Evolutionary conservation across 1,140 invertebrate genomes (phyloP).

Genomic region (Phocides pigmalion): DNA sequence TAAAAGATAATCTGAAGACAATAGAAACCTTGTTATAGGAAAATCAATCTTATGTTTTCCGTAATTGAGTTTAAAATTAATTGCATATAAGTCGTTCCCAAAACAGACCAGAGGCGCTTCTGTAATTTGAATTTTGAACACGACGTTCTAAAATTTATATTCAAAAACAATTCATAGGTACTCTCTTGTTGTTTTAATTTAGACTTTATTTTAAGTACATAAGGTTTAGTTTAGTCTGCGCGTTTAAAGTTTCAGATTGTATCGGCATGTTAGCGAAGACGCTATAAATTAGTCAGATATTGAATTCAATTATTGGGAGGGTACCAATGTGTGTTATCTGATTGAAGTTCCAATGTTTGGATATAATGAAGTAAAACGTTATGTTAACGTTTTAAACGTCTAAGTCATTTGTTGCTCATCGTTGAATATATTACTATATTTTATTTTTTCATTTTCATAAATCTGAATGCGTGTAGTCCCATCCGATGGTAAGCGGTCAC

Average conservation of each 20-base stretch:
- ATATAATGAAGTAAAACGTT: conserved; percentile 30
- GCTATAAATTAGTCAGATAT: conserved; percentile 58
- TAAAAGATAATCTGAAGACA: conserved; percentile 6
- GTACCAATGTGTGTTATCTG: conserved; percentile 42
- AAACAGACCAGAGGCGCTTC: conserved; percentile 28
- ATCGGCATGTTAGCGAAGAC: conserved; percentile 46
- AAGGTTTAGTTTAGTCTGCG: background rate
- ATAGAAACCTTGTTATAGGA: conserved; percentile 10
- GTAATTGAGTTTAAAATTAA: conserved; percentile 14
- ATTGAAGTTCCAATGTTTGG: conserved; percentile 40
- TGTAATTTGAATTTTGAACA: conserved; percentile 34
- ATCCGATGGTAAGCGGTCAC: too few relatives aligned
- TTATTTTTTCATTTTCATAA: too few relatives aligned
- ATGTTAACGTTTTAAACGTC: background rate
- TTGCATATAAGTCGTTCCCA: conserved; percentile 20
- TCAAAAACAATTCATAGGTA: conserved; percentile 12
- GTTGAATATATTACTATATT: too few relatives aligned
- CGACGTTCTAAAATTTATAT: conserved; percentile 33
- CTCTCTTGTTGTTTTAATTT: background rate
- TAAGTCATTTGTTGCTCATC: background rate
- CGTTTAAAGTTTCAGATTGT: conserved; percentile 41
- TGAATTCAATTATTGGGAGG: conserved; percentile 61
- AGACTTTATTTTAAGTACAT: background rate
- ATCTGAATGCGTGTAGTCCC: too few relatives aligned
- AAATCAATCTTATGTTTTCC: conserved; percentile 10